phyloP scores from a whole-genome alignment of 2,888 invertebrate genomes.

The Leuctra nigra region DNA sequence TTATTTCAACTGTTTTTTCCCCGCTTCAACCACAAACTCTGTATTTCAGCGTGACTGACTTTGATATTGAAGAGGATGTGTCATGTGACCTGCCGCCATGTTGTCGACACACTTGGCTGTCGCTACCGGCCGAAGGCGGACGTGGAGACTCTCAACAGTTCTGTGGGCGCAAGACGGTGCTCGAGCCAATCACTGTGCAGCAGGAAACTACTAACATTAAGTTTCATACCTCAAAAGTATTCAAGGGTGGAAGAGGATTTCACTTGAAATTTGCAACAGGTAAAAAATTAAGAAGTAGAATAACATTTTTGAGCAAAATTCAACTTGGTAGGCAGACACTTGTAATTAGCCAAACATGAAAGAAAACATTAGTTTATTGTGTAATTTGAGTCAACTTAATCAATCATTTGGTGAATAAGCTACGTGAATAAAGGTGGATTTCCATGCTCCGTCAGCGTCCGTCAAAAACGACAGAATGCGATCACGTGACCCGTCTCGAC shows the following conservation, averaged over 20 bases:
- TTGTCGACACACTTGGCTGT: constrained; percentile 32
- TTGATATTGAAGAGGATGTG: constrained; percentile 32
- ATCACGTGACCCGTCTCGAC: too few species aligned
- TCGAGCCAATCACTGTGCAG: constrained; percentile 23
- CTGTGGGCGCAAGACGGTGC: constrained; percentile 26
- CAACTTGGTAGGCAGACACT: too few species aligned
- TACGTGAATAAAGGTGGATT: too few species aligned
- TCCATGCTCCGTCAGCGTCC: too few species aligned
- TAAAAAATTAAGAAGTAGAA: too few species aligned
- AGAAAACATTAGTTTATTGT: too few species aligned
- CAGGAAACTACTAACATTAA: constrained; percentile 27
- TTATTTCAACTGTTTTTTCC: background rate
- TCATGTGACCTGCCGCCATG: constrained; percentile 30
- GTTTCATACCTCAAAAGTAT: constrained; percentile 29
- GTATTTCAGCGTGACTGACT: constrained; percentile 26
- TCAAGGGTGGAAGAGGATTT: constrained; percentile 29
- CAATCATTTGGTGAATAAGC: too few species aligned
- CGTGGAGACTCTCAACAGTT: constrained; percentile 25
- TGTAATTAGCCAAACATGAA: too few species aligned
- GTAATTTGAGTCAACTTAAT: too few species aligned
- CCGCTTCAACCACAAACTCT: too few species aligned
- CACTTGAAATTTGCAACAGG: constrained; percentile 23
- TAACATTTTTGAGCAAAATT: too few species aligned
- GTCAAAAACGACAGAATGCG: too few species aligned
- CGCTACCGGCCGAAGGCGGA: constrained; percentile 29